Evolutionary conservation across 2,888 invertebrate species (phyloP), one percentile per base, ranked within the genome.

Genomic region (Diarsia rubi): DNA sequence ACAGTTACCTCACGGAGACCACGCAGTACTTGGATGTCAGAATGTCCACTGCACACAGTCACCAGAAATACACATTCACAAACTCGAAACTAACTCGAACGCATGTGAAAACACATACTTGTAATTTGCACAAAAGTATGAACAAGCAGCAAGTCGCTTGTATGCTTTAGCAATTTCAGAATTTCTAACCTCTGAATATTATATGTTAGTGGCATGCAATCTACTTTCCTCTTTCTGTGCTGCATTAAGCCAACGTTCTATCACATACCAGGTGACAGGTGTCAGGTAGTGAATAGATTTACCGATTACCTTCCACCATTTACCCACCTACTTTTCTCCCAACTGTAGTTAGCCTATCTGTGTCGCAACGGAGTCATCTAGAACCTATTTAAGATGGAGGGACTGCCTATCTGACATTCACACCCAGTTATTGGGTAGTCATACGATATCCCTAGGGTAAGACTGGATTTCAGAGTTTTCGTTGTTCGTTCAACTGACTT

Each of bases 1-100:
- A 90, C 86, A 89, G 81, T 86, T 84, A 86, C 84, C 65, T 74
- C 73, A 69, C 67, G 66, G 24, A 9, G 19, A 24, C 21, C 44
- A 27, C 6, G 21, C n/a, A 12, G 24, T 2, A 72, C 12, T 11
- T 27, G 1, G 6, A 2, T 19, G 8, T 2, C 62, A 85, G 82
- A 72, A 82, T 9, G 2, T 6, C 57, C 62, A 85, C 31, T 72
- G 6, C n/a, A 3, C 12, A 21, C 31, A 45, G 31, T 8, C 14
- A 21, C 19, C 1, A 44, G 21, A 45, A 45, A 16, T 69, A 31
- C 1, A 45, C 5, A 69, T 24, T 54, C 3, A 24, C 14, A 54
- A 54, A 24, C n/a, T 52, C n/a, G n/a, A 52, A n/a, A 12, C 3
- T 52, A 9, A 11, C 14, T 14, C 54, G 54, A 54, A 6, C 54